Evolutionary conservation across 2,113 vertebrate species (phyloP), one percentile per base, ranked within the genome.

Genomic region (Vicugna pacos): DNA sequence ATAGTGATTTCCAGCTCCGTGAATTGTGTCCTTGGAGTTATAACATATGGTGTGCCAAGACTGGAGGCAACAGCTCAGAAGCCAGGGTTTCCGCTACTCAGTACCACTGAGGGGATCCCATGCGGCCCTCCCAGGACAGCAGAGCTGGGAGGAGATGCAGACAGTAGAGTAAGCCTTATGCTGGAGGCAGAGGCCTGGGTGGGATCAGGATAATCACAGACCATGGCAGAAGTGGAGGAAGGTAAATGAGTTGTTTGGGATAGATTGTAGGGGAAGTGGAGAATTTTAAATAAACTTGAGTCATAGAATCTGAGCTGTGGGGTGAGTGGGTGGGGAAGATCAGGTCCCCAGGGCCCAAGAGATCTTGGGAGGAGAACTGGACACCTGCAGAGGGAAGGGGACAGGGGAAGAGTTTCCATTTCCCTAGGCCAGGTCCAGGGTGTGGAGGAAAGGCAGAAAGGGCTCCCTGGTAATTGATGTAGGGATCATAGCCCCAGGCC

Each of bases 321-420:
- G 35, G 28, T 67, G 62, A 65, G 62, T 56, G 17, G 65, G 46
- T 6, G 30, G 86, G 75, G 87, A 93, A 95, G 67, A 81, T 97
- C 82, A 86, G 50, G 77, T 94, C 89, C 93, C 95, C 67, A 48
- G 84, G 67, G 81, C 54, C 84, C 73, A 67, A 84, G 93, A 94
- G 95, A 95, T 97, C 97, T 93, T 86, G 86, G 95, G 62, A 96
- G 80, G 91, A 95, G 93, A 97, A 97, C 56, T 79, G 46, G 96
- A 96, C 81, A 96, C 96, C 94, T 65, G 54, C 67, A 28, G 64
- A 69, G 75, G 56, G 22, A 84, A 65, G 50, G 58, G 67, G 13
- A 46, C 9, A 38, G 26, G 58, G 60, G 15, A 62, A 56, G 60
- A 95, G 92, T 96, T 83, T 98, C 91, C 75, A 76, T 96, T 95